Percentiles rank a stretch among this genome's conserved stretches.
Conservation (phyloP, 2,797 vertebrate species). For the Arremon brunneinucha region DNA sequence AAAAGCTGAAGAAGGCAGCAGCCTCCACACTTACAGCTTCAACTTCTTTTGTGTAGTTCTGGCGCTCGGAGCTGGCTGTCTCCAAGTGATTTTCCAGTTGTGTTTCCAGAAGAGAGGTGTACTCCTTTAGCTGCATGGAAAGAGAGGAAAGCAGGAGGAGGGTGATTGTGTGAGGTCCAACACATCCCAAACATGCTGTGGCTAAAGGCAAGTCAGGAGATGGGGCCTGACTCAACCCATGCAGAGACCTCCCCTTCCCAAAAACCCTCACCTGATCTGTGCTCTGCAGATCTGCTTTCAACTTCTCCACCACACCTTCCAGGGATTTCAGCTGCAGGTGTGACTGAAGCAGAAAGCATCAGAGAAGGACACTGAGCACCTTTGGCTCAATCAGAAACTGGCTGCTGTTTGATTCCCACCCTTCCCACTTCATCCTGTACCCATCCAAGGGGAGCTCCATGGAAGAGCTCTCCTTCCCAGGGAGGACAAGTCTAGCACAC, state of each 20-base stretch:
- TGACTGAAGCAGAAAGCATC: slow-evolving; percentile 74
- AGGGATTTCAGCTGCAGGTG: slow-evolving; percentile 79
- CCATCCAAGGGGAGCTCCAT: neutral
- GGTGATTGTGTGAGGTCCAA: neutral
- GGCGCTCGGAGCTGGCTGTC: slow-evolving; percentile 77
- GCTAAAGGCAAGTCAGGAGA: neutral
- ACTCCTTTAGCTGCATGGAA: slow-evolving; percentile 77
- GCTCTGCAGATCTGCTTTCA: slow-evolving; percentile 81
- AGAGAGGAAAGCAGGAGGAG: neutral
- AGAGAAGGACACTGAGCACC: neutral
- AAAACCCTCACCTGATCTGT: slow-evolving; percentile 79
- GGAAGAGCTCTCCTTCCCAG: neutral
- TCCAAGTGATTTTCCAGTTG: slow-evolving; percentile 90
- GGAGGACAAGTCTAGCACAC: neutral
- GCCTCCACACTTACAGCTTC: slow-evolving; percentile 73
- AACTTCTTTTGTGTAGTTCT: slow-evolving; percentile 81
- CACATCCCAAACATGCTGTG: neutral
- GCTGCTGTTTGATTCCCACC: neutral
- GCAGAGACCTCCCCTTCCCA: neutral
- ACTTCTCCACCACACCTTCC: slow-evolving; percentile 74
- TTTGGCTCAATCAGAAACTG: neutral
- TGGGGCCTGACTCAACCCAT: neutral
- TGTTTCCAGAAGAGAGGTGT: slow-evolving; percentile 84
- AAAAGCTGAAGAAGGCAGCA: neutral
- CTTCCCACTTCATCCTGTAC: neutral